These are phyloP conservation scores for Trachymyrmex cornetzi DNA, from an alignment of 1,140 invertebrate genomes.

Conservation along the genomic window DNA sequence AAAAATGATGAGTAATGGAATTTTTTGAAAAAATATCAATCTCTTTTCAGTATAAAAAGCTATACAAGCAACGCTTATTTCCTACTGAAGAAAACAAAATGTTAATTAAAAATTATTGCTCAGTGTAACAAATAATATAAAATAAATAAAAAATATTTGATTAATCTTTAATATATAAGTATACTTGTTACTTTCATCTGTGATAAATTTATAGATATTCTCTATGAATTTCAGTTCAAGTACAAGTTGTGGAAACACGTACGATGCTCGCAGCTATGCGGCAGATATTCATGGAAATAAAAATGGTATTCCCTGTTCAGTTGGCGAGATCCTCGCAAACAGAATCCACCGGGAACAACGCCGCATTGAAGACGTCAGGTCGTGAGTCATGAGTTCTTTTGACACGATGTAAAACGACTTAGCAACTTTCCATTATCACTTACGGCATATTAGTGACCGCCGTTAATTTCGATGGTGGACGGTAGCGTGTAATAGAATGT, in stretches of 20 bases:
- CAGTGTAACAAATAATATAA: neutral
- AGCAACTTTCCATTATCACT: constrained; percentile 33
- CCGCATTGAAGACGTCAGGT: neutral
- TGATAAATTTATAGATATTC: neutral
- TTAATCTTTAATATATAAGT: neutral
- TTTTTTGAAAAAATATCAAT: too few relatives aligned
- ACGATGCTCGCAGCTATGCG: neutral
- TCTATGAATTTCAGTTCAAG: neutral
- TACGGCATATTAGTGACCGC: neutral
- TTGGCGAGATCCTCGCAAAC: neutral
- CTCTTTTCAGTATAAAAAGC: too few relatives aligned
- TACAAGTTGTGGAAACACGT: neutral
- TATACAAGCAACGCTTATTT: too few relatives aligned
- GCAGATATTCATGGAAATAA: neutral
- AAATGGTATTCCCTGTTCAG: neutral
- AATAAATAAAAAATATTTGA: neutral
- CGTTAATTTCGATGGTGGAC: constrained; percentile 42
- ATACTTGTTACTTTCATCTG: neutral
- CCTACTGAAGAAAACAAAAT: too few relatives aligned
- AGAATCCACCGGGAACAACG: constrained; percentile 8
- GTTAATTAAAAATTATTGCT: too few relatives aligned
- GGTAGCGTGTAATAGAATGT: constrained; percentile 61
- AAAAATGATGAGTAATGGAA: too few relatives aligned
- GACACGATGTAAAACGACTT: neutral
- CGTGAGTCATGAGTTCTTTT: neutral